Evolutionary conservation across 2,888 invertebrate species (phyloP).

Genomic region (Pammene aurita): DNA sequence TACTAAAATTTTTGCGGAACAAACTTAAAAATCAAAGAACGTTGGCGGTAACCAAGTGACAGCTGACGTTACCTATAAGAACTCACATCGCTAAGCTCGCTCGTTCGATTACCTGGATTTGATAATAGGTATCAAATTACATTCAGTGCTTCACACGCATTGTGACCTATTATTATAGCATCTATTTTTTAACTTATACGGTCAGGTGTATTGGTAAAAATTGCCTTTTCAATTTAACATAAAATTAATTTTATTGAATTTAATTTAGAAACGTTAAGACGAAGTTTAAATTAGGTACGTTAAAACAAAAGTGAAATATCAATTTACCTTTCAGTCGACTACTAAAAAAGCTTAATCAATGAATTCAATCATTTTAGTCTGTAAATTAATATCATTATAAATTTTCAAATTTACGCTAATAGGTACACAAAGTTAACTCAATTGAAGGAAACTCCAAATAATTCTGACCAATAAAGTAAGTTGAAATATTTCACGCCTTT

Average conservation of each 20-base stretch:
- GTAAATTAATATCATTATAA: conserved; percentile 16
- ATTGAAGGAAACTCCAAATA: conserved; percentile 18
- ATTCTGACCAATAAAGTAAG: conserved; percentile 20
- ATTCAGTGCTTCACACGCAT: no score
- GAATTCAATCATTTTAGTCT: conserved; percentile 1
- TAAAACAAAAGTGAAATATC: neutral
- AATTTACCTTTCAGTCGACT: neutral
- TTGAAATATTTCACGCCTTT: conserved; percentile 29
- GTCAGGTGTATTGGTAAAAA: no score
- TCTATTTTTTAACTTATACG: no score
- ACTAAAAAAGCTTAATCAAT: conserved; percentile 1
- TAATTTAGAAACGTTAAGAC: neutral
- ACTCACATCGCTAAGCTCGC: no score
- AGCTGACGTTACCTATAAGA: no score
- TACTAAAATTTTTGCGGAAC: no score
- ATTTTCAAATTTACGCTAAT: conserved; percentile 9
- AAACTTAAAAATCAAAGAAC: no score
- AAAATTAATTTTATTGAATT: neutral
- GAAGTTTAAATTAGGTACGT: neutral
- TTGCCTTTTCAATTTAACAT: neutral
- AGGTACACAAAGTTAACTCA: conserved; percentile 27
- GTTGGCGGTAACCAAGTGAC: no score
- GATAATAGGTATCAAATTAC: no score
- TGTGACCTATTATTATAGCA: no score
- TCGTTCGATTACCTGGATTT: no score